A percentile compares a stretch with the other conserved stretches of the same genome.
These are phyloP conservation scores for Neoniphon sammara DNA, from an alignment of 2,797 vertebrate species.

Conservation along the genomic window DNA sequence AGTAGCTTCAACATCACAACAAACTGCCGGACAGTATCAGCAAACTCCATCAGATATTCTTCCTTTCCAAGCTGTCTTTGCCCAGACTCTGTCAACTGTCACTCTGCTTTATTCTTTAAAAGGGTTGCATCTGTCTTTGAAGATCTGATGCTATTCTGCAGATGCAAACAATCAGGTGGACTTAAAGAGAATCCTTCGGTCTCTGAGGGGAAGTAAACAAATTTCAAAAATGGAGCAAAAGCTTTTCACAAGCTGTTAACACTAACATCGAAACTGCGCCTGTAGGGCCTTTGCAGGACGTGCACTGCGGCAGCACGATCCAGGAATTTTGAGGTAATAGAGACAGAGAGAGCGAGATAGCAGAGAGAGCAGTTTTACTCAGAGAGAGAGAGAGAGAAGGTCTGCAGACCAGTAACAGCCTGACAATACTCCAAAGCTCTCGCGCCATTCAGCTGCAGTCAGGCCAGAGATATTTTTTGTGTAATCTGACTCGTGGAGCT, in stretches of 20 bases:
- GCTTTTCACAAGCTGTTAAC: constrained; percentile 33
- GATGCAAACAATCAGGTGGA: background rate
- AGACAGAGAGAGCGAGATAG: background rate
- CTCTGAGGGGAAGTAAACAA: background rate
- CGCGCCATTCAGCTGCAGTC: constrained; percentile 65
- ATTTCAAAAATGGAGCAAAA: constrained; percentile 25
- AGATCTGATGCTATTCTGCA: background rate
- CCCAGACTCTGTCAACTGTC: constrained; percentile 30
- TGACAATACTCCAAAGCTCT: constrained; percentile 57
- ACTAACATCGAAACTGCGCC: constrained; percentile 3
- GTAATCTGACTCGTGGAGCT: constrained; percentile 68
- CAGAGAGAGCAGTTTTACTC: background rate
- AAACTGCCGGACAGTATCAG: constrained; percentile 3
- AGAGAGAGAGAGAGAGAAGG: background rate
- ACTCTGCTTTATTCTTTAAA: constrained; percentile 17
- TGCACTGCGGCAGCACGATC: background rate
- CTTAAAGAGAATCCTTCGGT: background rate
- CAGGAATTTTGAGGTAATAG: background rate
- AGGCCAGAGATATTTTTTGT: constrained; percentile 68
- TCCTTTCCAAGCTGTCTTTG: constrained; percentile 24
- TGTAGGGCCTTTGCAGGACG: background rate
- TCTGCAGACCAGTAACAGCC: constrained; percentile 17
- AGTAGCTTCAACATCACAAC: constrained; percentile 9
- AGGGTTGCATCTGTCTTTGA: constrained; percentile 19
- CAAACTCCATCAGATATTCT: constrained; percentile 42